These are phyloP conservation scores for Pachyramphus minor DNA, from an alignment of 2,113 vertebrate species.

Conservation along the genomic window DNA sequence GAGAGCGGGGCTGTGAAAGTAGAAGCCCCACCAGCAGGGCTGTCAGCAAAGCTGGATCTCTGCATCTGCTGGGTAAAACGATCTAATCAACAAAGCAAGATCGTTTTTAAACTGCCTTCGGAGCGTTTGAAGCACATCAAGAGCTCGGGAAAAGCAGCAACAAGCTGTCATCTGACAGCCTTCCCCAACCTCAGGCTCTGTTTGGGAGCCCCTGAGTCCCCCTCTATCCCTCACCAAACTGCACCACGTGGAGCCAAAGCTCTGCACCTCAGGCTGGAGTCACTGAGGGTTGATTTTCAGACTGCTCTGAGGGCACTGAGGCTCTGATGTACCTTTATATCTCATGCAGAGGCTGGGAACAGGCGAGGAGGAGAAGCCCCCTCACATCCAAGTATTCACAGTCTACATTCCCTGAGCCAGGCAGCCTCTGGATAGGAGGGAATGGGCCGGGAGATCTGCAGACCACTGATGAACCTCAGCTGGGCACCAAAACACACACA, in stretches of 20 bases:
- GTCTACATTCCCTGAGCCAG: neutral
- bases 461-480: neutral
- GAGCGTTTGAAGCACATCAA: neutral
- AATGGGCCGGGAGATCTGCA: neutral
- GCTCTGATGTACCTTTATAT: fast-evolving
- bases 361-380: neutral
- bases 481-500: neutral
- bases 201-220: neutral
- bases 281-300: neutral
- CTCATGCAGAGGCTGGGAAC: neutral
- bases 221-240: neutral
- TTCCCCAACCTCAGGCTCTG: neutral
- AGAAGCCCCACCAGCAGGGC: neutral
- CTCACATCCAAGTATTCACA: neutral
- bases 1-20: neutral
- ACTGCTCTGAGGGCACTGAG: neutral
- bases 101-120: neutral
- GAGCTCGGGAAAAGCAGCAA: neutral
- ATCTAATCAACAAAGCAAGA: neutral
- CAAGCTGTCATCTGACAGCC: neutral
- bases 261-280: neutral
- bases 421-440: neutral
- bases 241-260: neutral
- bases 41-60: neutral
- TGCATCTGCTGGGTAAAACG: neutral